Evolutionary conservation across 2,888 invertebrate genomes (phyloP), one percentile per base, ranked within the genome.

Genomic region (Anarsia innoxiella): DNA sequence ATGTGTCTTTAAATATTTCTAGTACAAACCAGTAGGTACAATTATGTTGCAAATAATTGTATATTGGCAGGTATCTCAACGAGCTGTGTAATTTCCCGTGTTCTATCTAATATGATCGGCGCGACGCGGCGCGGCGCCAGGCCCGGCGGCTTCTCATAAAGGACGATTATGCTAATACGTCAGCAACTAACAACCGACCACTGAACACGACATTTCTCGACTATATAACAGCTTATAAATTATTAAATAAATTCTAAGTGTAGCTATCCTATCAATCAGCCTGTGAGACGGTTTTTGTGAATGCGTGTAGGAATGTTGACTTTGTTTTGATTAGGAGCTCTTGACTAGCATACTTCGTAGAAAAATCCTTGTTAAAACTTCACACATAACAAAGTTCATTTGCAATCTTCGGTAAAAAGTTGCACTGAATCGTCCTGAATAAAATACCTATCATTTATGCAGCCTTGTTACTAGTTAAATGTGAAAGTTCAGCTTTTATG

Each of bases 71-170:
- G 69, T 72, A 75, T 72, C 65, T 70, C 61, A 65, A 62, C 65
- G 49, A 71, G 66, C 65, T 68, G 64, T 78, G 69, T 76, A 79
- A 83, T 82, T 83, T 77, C 70, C 73, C 68, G 66, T 56, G 69
- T 65, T 65, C 59, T 64, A 72, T 72, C 68, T 77, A 73, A 75
- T 73, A 62, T 63, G 73, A 70, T 62, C 64, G 72, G 64, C 72
- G 45, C 64, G 80, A 80, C 82, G 79, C 78, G 79, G 82, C 66
- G 72, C n/a, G 79, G 82, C 66, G 72, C 65, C 62, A 56, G 53
- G 39, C 46, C 49, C 58, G 73, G 59, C 79, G 76, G 77, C 73
- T 68, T 69, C 71, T 65, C 61, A 53, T 61, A 73, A 76, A 76
- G 71, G 69, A 66, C 68, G 53, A 67, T 75, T 73, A 80, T 79